Base-by-base conservation (phyloP, 2,888 invertebrate genomes). In the Cosmopolites sordidus region DNA sequence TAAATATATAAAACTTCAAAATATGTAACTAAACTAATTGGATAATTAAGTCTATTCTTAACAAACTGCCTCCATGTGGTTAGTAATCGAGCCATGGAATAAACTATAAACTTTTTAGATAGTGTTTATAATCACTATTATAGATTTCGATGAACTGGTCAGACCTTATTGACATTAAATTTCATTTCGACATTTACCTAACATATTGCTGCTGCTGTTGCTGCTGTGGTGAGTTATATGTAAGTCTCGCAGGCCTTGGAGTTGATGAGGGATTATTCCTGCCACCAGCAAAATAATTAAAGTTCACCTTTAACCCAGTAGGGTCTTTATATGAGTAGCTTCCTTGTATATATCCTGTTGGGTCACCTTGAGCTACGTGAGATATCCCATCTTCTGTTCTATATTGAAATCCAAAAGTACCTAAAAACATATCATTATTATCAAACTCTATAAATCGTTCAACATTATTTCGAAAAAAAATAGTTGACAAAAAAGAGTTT, bases 281-380 rank as follows among this genome's bases (percentile, higher is more conserved):
- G 0, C 71, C 66, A 6, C 74, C 74, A 27, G 75, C 72, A 49
- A 73, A 73, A 59, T 75, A 75, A 50, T 75, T 75, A 51, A 66
- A 71, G 58, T 75, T 75, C 1, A 74, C 72, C 64, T 71, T 74
- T 8, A 75, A 57, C 11, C 75, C 75, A 1, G 74, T 74, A 0
- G 75, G 74, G 56, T 75, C 75, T 1, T 74, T 73, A 62, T 75
- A 75, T 1, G 75, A 71, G 55, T 71, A 75, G 43, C 71, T 62
- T 8, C 75, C 75, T 18, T 71, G 72, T 11, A 75, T 71, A 16
- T 64, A 64, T 2, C 75, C 75, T 38, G 66, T 68, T 2, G 72
- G 65, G 56, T 73, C 72, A 2, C 72, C 73, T 58, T 71, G 68
- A 1, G 74, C 74, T 2, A 69, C 69, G 55, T 73, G 73, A 0